Conservation (phyloP, 2,113 vertebrate species). For the Malurus alboscapulatus region DNA sequence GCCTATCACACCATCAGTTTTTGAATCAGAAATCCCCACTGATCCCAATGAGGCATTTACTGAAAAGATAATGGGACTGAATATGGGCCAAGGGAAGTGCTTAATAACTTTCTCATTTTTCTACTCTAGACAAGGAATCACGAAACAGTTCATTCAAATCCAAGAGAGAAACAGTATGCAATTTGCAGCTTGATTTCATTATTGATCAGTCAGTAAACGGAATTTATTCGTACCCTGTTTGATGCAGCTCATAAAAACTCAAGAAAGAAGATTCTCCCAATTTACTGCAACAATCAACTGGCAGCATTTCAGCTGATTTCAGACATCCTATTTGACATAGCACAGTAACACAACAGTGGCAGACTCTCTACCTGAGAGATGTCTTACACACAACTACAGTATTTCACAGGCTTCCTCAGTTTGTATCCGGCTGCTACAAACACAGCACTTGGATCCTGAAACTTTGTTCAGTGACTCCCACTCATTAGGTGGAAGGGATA, state of each 20-base stretch:
- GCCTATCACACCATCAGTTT: slow-evolving; percentile 29
- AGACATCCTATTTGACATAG: background rate
- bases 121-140: background rate
- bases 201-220: background rate
- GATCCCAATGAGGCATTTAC: slow-evolving; percentile 19
- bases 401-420: background rate
- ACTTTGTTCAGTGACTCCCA: background rate
- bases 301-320: background rate
- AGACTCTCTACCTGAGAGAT: background rate
- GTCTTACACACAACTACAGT: background rate
- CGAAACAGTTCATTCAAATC: slow-evolving; percentile 24
- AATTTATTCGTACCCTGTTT: slow-evolving; percentile 12
- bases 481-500: background rate
- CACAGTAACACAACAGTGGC: background rate
- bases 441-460: background rate
- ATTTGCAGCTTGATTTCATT: slow-evolving; percentile 48
- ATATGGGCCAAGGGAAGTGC: background rate
- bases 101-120: slow-evolving; percentile 38
- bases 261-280: background rate
- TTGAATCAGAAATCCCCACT: slow-evolving; percentile 30
- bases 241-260: background rate
- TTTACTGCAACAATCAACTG: background rate
- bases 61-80: slow-evolving; percentile 23
- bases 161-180: background rate
- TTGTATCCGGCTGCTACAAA: background rate